phyloP scores from a whole-genome alignment of 2,113 vertebrate genomes.

The Caracal caracal region DNA sequence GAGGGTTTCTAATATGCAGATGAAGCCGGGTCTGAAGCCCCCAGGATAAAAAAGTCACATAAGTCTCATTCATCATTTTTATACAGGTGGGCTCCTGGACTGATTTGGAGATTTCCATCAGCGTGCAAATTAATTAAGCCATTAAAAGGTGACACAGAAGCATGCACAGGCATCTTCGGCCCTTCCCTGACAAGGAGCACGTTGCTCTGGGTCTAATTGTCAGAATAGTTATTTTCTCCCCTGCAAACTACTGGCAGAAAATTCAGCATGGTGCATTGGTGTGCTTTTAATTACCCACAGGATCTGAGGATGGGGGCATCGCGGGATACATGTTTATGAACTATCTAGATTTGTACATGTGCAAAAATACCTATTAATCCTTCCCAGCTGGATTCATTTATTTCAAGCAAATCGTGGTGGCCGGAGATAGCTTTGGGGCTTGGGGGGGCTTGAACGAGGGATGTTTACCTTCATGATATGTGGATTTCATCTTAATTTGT shows the following conservation, averaged over 20 bases:
- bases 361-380: constrained; percentile 74
- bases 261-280: constrained; percentile 60
- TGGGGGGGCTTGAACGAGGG: background rate
- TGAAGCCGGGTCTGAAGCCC: background rate
- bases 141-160: constrained; percentile 63
- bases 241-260: constrained; percentile 78
- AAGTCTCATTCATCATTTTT: constrained; percentile 52
- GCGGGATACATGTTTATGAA: constrained; percentile 77
- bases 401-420: constrained; percentile 80
- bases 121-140: constrained; percentile 72
- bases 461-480: constrained; percentile 47
- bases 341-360: constrained; percentile 72
- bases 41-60: background rate
- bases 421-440: constrained; percentile 59
- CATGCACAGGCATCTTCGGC: constrained; percentile 38
- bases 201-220: constrained; percentile 76
- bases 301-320: constrained; percentile 61
- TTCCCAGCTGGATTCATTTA: constrained; percentile 79
- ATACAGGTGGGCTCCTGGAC: constrained; percentile 60
- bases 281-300: constrained; percentile 83
- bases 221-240: constrained; percentile 81
- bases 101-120: constrained; percentile 38
- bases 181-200: constrained; percentile 51
- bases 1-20: constrained; percentile 59
- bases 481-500: constrained; percentile 70